Evolutionary conservation across 2,113 vertebrate species (phyloP).

Genomic region (Pollachius pollachius): DNA sequence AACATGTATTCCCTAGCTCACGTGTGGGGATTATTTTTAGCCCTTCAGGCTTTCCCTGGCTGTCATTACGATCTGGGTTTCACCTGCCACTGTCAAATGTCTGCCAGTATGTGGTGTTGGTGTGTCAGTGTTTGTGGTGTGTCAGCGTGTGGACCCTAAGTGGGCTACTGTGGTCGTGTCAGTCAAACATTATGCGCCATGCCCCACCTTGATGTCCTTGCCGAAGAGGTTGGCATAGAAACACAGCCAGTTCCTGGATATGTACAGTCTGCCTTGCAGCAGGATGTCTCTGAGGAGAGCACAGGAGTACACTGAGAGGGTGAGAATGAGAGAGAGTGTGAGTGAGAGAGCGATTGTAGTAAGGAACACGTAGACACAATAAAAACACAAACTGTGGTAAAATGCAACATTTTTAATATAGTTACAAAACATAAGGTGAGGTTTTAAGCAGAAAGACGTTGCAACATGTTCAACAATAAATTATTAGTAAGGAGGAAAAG

Average conservation of each 20-base stretch:
- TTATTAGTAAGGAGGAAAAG: too few species aligned
- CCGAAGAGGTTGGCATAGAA: slow-evolving; percentile 96
- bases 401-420: too few species aligned
- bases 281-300: slow-evolving; percentile 93
- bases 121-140: neutral
- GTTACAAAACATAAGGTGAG: too few species aligned
- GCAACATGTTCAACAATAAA: too few species aligned
- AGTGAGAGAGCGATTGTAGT: neutral
- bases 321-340: slow-evolving; percentile 11
- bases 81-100: neutral
- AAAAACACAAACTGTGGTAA: too few species aligned
- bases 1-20: slow-evolving; percentile 1
- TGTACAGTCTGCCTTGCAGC: slow-evolving; percentile 93
- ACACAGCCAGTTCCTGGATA: slow-evolving; percentile 95
- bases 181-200: slow-evolving; percentile 2
- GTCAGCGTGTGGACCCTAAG: neutral
- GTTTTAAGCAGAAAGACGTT: too few species aligned
- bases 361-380: too few species aligned
- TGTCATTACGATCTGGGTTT: too few species aligned
- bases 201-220: slow-evolving; percentile 92
- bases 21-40: slow-evolving; percentile 12
- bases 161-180: slow-evolving; percentile 8
- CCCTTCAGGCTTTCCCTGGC: slow-evolving; percentile 2
- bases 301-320: slow-evolving; percentile 86
- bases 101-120: slow-evolving; percentile 4